phyloP scores from a whole-genome alignment of 2,888 invertebrate species.

The Chouioia cunea region DNA sequence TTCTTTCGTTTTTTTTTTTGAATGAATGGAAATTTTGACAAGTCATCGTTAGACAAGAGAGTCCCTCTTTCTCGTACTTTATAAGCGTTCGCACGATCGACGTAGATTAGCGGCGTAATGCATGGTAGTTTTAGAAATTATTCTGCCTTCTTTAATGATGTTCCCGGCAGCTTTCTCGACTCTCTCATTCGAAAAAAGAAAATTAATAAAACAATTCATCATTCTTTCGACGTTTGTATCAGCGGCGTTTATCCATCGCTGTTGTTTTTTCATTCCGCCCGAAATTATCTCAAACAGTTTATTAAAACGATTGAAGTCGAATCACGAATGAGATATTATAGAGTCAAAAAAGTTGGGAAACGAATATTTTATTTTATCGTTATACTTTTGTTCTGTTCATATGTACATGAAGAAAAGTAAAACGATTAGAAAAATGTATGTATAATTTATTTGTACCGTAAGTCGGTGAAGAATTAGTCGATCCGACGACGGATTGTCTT shows the following conservation, averaged over 20 bases:
- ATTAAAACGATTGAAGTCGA: too few species aligned
- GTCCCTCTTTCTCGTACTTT: slow-evolving; percentile 53
- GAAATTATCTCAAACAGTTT: too few species aligned
- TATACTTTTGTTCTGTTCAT: too few species aligned
- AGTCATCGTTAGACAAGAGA: slow-evolving; percentile 48
- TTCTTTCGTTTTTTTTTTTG: slow-evolving; percentile 8
- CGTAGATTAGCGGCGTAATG: slow-evolving; percentile 48
- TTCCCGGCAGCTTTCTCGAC: slow-evolving; percentile 44
- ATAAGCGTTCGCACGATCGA: slow-evolving; percentile 50
- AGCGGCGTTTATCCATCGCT: slow-evolving; percentile 16
- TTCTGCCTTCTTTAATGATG: slow-evolving; percentile 47
- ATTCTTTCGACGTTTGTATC: slow-evolving; percentile 17
- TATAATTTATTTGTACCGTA: too few species aligned
- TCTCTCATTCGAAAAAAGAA: slow-evolving; percentile 2
- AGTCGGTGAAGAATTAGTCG: too few species aligned
- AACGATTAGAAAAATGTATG: too few species aligned
- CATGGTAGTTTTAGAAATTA: slow-evolving; percentile 44
- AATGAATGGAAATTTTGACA: slow-evolving; percentile 33
- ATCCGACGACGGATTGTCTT: slow-evolving; percentile 71
- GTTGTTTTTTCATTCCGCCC: background rate
- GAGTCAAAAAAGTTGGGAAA: slow-evolving; percentile 30
- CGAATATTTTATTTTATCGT: too few species aligned
- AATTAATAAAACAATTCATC: slow-evolving; percentile 17
- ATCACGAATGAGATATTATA: too few species aligned
- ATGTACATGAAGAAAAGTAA: too few species aligned